Conservation (phyloP, 2,113 vertebrate genomes). For the Callopanchax toddi region DNA sequence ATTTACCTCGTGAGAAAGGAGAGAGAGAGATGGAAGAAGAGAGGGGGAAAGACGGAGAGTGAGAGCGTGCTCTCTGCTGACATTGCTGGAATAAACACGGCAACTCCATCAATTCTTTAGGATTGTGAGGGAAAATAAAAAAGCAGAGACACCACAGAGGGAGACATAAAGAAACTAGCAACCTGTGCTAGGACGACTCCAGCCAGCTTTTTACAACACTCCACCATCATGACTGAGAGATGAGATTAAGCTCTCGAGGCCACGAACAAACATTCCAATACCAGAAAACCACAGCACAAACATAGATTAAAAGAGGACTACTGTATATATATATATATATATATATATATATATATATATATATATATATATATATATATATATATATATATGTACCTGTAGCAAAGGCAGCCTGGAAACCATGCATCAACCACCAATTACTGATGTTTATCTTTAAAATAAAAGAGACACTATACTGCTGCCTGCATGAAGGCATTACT, state of each 20-base stretch:
- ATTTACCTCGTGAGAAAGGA: constrained; percentile 69
- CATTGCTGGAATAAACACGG: constrained; percentile 67
- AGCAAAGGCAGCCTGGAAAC: constrained; percentile 43
- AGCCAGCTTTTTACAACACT: constrained; percentile 46
- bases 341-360: constrained; percentile 5
- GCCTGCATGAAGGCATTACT: constrained; percentile 67
- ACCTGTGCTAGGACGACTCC: constrained; percentile 32
- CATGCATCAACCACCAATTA: constrained; percentile 67
- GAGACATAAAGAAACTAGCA: constrained; percentile 58
- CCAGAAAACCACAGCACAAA: constrained; percentile 26
- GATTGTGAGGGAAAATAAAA: constrained; percentile 58
- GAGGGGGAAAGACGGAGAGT: constrained; percentile 17
- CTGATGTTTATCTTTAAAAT: constrained; percentile 77
- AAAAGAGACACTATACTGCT: constrained; percentile 70
- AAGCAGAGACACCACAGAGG: constrained; percentile 27
- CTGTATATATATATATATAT: constrained; percentile 33
- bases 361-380: constrained; percentile 22
- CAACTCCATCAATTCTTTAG: constrained; percentile 72
- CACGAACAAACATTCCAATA: constrained; percentile 49
- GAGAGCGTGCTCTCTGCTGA: constrained; percentile 54
- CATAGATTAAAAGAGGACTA: constrained; percentile 47
- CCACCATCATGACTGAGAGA: constrained; percentile 32
- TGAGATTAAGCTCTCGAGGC: constrained; percentile 54
- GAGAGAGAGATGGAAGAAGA: constrained; percentile 21
- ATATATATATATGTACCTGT: constrained; percentile 52